Base-by-base conservation (phyloP, 1,140 invertebrate genomes). In the Eurosta solidaginis region DNA sequence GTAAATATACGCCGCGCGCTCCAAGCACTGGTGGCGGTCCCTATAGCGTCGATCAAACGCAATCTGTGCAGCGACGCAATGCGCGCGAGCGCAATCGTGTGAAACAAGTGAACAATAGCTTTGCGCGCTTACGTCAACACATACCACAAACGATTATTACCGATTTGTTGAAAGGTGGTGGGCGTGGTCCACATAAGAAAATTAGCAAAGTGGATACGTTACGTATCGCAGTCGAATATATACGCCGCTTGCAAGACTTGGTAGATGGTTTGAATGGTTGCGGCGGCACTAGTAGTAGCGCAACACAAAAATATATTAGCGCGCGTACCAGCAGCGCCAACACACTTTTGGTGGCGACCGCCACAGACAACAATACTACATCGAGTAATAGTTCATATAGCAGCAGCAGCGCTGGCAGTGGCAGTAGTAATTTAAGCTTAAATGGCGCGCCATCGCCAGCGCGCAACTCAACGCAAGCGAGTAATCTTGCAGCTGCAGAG, bases 181-280 rank as follows among this genome's bases (percentile, higher is more conserved):
- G 92, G 1, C 89, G 93, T 79, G 91, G 92, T 27, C 91, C 92
- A 12, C 91, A 90, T 78, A 96, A 97, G 83, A 96, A 98, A 85
- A 90, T 98, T 27, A 96, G 94, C 83, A 98, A 98, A 91, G 97
- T 97, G n/a, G 96, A 98, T 83, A 98, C 96, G 3, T 89, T 98
- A 17, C 90, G 94, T 77, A 91, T 96, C 81, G 97, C 97, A 2
- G 96, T 97, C 1, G 95, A 97, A 85, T 98, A 98, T 87, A 98
- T 98, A 80, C 91, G 93, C 79, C 93, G 93, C 81, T 90, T 98
- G 10, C 93, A 97, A 84, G 90, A 93, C 78, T 89, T 97, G 33
- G 87, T 97, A 33, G 94, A 94, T 54, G 93, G 94, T 73, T 63
- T 79, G 10, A 77, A 76, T 73, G 59, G 81, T 33, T 77, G 87